Conservation (phyloP, 1,140 invertebrate genomes). For the Stegodyphus dumicola region DNA sequence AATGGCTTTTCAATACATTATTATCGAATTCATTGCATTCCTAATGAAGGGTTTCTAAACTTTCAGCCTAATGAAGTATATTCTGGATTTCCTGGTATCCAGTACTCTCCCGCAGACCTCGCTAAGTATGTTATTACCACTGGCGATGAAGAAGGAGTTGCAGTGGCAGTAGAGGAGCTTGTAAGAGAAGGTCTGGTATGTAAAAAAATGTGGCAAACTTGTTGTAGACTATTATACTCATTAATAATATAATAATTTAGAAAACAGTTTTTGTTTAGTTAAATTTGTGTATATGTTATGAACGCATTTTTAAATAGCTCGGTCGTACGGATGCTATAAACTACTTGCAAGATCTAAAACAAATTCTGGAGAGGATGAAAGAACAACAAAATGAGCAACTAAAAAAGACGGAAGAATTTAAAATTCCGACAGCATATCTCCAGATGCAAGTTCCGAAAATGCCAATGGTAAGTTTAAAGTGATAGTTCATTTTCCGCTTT, state of each 20-base stretch:
- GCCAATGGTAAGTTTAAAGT: too few relatives aligned
- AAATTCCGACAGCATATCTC: not conserved
- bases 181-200: slow-evolving; percentile 78
- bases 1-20: too few relatives aligned
- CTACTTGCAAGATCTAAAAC: slow-evolving; percentile 77
- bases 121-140: slow-evolving; percentile 84
- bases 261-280: slow-evolving; percentile 70
- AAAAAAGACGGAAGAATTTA: slow-evolving; percentile 4
- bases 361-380: slow-evolving; percentile 15
- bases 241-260: not conserved
- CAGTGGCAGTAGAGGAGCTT: slow-evolving; percentile 78
- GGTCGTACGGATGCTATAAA: slow-evolving; percentile 71
- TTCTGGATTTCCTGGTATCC: slow-evolving; percentile 31
- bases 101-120: slow-evolving; percentile 63
- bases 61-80: slow-evolving; percentile 10
- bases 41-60: too few relatives aligned
- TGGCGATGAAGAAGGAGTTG: slow-evolving; percentile 80
- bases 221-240: not conserved
- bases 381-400: slow-evolving; percentile 17
- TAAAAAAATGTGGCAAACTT: slow-evolving; percentile 27
- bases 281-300: too few relatives aligned
- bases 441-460: not conserved
- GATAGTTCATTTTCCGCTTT: too few relatives aligned
- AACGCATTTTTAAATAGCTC: slow-evolving; percentile 1
- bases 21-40: too few relatives aligned